phyloP scores from a whole-genome alignment of 2,888 invertebrate species.

The Iphiclides podalirius region DNA sequence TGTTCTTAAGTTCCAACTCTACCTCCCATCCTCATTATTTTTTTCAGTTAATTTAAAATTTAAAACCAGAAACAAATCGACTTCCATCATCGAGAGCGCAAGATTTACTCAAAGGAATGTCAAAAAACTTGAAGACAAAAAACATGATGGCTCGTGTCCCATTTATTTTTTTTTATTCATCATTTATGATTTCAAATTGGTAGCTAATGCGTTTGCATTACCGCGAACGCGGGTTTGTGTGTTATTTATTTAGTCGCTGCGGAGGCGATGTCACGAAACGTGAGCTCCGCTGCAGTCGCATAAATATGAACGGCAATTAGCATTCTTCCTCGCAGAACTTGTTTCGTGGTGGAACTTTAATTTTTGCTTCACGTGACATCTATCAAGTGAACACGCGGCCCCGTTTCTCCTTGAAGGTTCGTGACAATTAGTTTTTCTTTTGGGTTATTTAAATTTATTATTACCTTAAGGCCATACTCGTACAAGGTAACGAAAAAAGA shows the following conservation, averaged over 20 bases:
- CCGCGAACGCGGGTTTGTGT: constrained; percentile 33
- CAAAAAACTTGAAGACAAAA: too few relatives aligned
- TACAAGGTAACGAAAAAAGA: too few relatives aligned
- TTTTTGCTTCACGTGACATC: constrained; percentile 54
- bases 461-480: too few relatives aligned
- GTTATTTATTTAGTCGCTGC: constrained; percentile 54
- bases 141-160: too few relatives aligned
- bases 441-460: neutral
- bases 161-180: too few relatives aligned
- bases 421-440: constrained; percentile 9
- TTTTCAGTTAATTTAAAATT: too few relatives aligned
- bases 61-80: too few relatives aligned
- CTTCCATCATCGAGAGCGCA: too few relatives aligned
- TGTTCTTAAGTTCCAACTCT: too few relatives aligned
- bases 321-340: constrained; percentile 48
- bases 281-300: constrained; percentile 54
- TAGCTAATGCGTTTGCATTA: constrained; percentile 30
- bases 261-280: constrained; percentile 54
- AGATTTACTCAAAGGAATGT: too few relatives aligned
- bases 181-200: too few relatives aligned
- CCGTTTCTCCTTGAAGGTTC: constrained; percentile 3
- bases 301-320: constrained; percentile 69
- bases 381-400: constrained; percentile 12
- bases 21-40: too few relatives aligned
- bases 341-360: constrained; percentile 43